Percentiles rank a stretch among this genome's conserved stretches.
These are phyloP conservation scores for Natator depressus DNA, from an alignment of 2,113 vertebrate species.

Conservation along the genomic window DNA sequence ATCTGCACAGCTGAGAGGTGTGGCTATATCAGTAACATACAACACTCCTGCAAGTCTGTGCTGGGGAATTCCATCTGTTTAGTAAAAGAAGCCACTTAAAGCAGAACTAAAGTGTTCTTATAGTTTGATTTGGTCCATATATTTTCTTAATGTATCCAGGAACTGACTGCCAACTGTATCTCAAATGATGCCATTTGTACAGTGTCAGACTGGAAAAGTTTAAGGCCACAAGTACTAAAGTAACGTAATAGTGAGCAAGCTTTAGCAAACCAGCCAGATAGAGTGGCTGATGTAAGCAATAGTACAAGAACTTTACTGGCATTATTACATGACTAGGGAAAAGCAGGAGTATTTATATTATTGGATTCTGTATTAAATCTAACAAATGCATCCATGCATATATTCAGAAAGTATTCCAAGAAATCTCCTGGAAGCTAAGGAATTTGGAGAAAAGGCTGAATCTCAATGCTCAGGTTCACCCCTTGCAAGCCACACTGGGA, in stretches of 20 bases:
- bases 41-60: neutral
- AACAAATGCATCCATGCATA: neutral
- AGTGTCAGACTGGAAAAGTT: neutral
- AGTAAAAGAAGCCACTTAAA: neutral
- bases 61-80: neutral
- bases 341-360: fast-evolving
- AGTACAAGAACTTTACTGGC: neutral
- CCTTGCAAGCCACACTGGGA: fast-evolving
- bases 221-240: fast-evolving
- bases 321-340: neutral
- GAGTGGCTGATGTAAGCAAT: neutral
- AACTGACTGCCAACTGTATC: neutral
- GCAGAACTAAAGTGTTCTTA: neutral
- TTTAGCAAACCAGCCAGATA: fast-evolving
- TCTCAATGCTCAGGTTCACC: neutral
- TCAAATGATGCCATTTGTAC: neutral
- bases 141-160: neutral
- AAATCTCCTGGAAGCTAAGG: neutral
- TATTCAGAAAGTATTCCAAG: neutral
- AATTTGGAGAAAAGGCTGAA: neutral
- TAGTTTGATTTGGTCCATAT: neutral
- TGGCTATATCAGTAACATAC: neutral
- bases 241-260: neutral
- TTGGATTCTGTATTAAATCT: neutral
- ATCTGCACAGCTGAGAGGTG: neutral